Evolutionary conservation across 2,888 invertebrate genomes (phyloP).

Genomic region (Watsonalla binaria): DNA sequence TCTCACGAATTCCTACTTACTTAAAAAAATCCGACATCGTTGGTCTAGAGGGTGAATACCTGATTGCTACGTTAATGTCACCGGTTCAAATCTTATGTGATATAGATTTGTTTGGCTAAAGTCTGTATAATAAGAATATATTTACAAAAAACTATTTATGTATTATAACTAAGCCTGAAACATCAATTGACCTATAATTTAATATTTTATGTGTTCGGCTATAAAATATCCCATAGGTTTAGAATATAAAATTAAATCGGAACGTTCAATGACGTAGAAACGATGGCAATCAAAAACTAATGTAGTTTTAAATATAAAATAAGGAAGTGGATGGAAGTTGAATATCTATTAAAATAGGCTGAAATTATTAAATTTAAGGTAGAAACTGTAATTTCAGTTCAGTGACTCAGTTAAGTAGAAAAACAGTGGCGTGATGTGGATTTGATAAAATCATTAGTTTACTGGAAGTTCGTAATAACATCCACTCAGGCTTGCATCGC

Average conservation of each 20-base stretch:
- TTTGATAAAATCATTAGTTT: conserved; percentile 12
- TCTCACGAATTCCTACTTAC: too few species aligned
- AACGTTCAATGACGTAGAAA: not conserved
- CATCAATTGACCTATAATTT: not conserved
- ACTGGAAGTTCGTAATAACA: not conserved
- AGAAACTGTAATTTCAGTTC: conserved; percentile 13
- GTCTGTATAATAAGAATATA: too few species aligned
- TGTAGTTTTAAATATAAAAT: too few species aligned
- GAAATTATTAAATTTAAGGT: not conserved
- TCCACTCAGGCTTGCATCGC: not conserved
- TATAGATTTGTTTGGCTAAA: too few species aligned
- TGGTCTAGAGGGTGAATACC: too few species aligned
- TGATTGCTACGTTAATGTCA: too few species aligned
- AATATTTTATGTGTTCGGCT: not conserved
- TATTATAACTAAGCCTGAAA: not conserved
- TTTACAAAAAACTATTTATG: too few species aligned
- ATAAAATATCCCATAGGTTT: not conserved
- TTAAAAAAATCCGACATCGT: too few species aligned
- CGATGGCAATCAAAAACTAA: not conserved
- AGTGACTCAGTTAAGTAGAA: conserved; percentile 22
- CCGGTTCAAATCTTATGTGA: too few species aligned
- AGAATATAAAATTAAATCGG: not conserved
- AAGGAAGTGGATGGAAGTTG: too few species aligned
- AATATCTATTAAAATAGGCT: too few species aligned
- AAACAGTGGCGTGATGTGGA: conserved; percentile 16